These are phyloP conservation scores for Erebia epiphron DNA, from an alignment of 2,888 invertebrate genomes.

Conservation along the genomic window DNA sequence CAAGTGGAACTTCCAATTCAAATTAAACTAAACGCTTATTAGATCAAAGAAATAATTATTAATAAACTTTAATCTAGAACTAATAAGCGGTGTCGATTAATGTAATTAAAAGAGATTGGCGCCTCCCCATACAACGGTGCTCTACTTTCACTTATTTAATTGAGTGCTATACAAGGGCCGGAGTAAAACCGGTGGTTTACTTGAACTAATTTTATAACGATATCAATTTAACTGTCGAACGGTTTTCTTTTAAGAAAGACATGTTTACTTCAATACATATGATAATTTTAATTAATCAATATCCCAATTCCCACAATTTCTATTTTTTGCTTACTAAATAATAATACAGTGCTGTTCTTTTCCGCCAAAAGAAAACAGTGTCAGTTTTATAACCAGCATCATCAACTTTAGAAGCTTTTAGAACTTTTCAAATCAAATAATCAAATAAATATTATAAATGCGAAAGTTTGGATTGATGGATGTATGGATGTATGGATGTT, in stretches of 20 bases:
- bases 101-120: slow-evolving; percentile 27
- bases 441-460: too few relatives aligned
- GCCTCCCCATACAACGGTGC: slow-evolving; percentile 20
- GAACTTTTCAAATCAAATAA: too few relatives aligned
- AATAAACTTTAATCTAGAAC: slow-evolving; percentile 11
- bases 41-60: neutral
- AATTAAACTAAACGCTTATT: neutral
- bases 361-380: too few relatives aligned
- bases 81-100: slow-evolving; percentile 18
- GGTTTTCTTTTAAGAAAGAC: neutral
- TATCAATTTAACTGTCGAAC: slow-evolving; percentile 4
- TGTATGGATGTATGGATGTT: too few relatives aligned
- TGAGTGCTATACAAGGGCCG: slow-evolving; percentile 29
- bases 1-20: neutral
- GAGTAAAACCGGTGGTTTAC: slow-evolving; percentile 30
- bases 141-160: slow-evolving; percentile 38
- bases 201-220: slow-evolving; percentile 23
- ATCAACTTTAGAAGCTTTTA: too few relatives aligned
- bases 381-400: too few relatives aligned
- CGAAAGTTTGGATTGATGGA: too few relatives aligned
- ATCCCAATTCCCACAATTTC: too few relatives aligned
- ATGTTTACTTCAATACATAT: too few relatives aligned
- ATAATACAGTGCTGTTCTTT: too few relatives aligned
- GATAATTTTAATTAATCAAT: too few relatives aligned
- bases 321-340: too few relatives aligned